Conservation (phyloP, 2,888 invertebrate genomes). For the Lamellibrachia satsuma region DNA sequence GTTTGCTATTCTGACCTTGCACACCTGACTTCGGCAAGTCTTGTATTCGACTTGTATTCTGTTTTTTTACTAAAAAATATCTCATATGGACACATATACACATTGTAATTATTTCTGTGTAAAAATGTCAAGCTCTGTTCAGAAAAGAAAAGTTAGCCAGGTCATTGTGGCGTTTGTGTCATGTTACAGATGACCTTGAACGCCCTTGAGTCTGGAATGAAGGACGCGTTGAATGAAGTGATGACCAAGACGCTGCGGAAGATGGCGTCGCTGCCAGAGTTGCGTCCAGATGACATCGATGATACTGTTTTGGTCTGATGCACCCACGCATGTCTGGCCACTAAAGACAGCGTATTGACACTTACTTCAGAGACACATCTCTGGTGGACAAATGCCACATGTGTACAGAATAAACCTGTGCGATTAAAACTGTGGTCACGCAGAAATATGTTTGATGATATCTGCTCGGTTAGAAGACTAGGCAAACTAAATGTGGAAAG, state of each 20-base stretch:
- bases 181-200: slow-evolving; percentile 75
- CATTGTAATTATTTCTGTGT: neutral
- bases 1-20: no score
- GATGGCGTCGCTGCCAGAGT: slow-evolving; percentile 78
- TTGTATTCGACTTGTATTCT: no score
- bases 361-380: neutral
- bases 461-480: neutral
- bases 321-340: neutral
- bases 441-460: neutral
- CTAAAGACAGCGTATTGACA: neutral
- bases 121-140: neutral
- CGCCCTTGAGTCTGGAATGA: slow-evolving; percentile 85
- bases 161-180: neutral
- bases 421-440: neutral
- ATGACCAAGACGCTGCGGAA: slow-evolving; percentile 88
- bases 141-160: neutral
- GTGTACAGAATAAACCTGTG: neutral
- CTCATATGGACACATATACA: neutral
- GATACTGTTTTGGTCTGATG: slow-evolving; percentile 78
- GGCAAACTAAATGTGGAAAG: neutral
- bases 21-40: no score
- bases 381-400: neutral
- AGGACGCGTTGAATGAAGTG: slow-evolving; percentile 88
- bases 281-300: slow-evolving; percentile 86
- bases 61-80: no score